These are phyloP conservation scores for Eupithecia exiguata DNA, from an alignment of 2,888 invertebrate species.

Conservation along the genomic window DNA sequence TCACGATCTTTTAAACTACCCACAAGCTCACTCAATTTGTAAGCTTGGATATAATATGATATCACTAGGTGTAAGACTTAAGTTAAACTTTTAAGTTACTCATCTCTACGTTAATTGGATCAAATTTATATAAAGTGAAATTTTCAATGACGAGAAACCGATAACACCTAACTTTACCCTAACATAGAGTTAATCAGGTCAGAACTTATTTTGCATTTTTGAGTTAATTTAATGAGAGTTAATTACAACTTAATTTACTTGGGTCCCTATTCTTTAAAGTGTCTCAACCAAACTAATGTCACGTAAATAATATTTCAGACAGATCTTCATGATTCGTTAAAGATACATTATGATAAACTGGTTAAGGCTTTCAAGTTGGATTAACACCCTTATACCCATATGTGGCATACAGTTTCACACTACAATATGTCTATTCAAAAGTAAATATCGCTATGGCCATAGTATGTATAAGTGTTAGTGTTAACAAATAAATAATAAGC, in stretches of 20 bases:
- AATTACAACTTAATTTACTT: background rate
- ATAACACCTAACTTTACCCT: background rate
- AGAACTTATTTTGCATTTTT: background rate
- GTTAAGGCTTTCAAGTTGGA: background rate
- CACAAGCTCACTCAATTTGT: background rate
- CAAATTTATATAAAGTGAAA: background rate
- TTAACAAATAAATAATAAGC: too few relatives aligned
- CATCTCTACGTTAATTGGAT: background rate
- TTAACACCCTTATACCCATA: background rate
- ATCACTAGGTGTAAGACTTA: background rate
- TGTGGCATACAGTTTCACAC: background rate
- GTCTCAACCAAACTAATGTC: background rate
- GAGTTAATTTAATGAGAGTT: background rate
- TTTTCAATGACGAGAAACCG: background rate
- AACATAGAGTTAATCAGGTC: background rate
- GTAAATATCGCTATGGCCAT: background rate
- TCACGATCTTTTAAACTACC: constrained; percentile 46
- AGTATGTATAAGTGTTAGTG: background rate
- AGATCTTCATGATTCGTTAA: background rate
- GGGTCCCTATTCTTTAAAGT: background rate
- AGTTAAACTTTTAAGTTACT: background rate
- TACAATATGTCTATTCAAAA: background rate
- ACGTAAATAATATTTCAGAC: background rate
- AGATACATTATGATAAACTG: background rate
- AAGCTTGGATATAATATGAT: background rate